phyloP scores from a whole-genome alignment of 2,113 vertebrate species.

The Nothocercus nigrocapillus region DNA sequence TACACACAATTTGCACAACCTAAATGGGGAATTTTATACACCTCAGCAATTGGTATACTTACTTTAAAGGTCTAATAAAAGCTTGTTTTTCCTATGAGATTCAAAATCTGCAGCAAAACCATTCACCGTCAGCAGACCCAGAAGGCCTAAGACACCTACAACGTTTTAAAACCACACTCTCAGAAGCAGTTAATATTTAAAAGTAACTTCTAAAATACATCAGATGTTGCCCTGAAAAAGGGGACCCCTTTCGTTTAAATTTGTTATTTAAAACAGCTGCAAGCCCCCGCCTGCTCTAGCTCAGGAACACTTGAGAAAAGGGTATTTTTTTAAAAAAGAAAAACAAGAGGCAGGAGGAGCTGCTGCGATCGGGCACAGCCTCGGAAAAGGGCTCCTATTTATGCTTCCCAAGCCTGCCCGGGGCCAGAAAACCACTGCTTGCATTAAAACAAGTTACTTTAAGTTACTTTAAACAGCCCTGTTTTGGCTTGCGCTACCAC shows the following conservation, averaged over 20 bases:
- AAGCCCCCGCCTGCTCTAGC: background rate
- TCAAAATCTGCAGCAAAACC: background rate
- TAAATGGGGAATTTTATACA: accelerated
- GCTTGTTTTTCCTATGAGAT: accelerated
- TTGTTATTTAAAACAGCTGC: background rate
- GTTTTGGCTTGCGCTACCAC: background rate
- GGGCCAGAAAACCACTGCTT: background rate
- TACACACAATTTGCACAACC: background rate
- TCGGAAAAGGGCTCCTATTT: too few species aligned
- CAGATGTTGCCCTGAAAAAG: background rate
- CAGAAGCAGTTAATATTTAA: background rate
- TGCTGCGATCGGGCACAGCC: too few species aligned
- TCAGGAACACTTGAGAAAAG: background rate
- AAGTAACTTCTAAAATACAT: background rate
- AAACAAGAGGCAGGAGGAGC: background rate
- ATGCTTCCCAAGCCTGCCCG: too few species aligned
- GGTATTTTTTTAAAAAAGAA: background rate
- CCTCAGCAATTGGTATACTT: background rate
- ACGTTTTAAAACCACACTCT: background rate
- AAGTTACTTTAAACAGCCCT: background rate
- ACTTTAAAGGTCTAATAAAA: background rate
- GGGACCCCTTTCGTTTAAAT: background rate
- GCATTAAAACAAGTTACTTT: background rate
- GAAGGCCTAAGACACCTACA: background rate
- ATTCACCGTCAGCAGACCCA: background rate